phyloP scores from a whole-genome alignment of 2,888 invertebrate genomes.

The Scaptomyza parva region DNA sequence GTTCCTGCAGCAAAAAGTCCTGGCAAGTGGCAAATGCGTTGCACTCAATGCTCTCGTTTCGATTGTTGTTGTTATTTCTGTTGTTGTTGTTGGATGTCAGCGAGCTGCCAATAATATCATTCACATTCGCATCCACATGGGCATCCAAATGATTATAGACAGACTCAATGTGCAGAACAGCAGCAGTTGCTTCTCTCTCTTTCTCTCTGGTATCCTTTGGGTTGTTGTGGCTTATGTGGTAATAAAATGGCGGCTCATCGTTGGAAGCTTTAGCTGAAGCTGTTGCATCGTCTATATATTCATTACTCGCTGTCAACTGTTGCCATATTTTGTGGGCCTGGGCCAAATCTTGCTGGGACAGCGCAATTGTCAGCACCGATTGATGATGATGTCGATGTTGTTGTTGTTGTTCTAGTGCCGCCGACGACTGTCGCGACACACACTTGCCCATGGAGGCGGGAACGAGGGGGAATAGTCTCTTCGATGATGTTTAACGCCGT shows the following conservation, averaged over 20 bases:
- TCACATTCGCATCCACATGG: conserved; percentile 36
- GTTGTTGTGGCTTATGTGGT: conserved; percentile 56
- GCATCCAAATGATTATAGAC: conserved; percentile 64
- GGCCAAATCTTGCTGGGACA: conserved; percentile 82
- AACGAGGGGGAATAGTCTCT: conserved; percentile 34
- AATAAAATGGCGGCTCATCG: conserved; percentile 66
- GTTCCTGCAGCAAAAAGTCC: conserved; percentile 67
- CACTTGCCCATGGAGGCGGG: conserved; percentile 83
- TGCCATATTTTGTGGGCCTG: conserved; percentile 74
- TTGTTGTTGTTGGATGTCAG: conserved; percentile 44
- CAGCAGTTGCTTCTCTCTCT: conserved; percentile 29
- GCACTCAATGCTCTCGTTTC: background rate
- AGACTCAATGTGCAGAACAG: conserved; percentile 63
- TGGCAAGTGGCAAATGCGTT: conserved; percentile 63
- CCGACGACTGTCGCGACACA: conserved; percentile 83
- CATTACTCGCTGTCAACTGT: conserved; percentile 75
- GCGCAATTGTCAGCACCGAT: conserved; percentile 82
- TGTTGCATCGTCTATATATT: conserved; percentile 68
- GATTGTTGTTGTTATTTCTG: background rate
- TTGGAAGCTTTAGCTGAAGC: conserved; percentile 17
- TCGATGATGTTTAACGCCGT: conserved; percentile 1
- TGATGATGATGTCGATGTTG: conserved; percentile 77
- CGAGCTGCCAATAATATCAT: conserved; percentile 51
- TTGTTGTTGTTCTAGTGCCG: conserved; percentile 72
- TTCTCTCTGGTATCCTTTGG: conserved; percentile 1